A percentile compares a stretch with the other conserved stretches of the same genome.
phyloP scores from a whole-genome alignment of 1,140 invertebrate genomes.

The Cheumatopsyche charites region DNA sequence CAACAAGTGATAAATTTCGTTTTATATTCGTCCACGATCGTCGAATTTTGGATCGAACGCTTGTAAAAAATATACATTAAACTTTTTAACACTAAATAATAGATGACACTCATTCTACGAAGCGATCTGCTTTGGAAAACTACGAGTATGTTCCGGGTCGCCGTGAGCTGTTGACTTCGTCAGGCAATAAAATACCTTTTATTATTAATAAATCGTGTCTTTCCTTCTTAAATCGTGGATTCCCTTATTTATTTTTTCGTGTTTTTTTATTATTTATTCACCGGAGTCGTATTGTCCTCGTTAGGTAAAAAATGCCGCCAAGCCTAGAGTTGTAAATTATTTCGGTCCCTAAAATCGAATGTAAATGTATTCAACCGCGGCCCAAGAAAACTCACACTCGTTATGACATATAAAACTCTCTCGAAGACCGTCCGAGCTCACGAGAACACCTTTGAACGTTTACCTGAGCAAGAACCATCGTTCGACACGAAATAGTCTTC shows the following conservation, averaged over 20 bases:
- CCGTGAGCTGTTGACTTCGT: slow-evolving; percentile 23
- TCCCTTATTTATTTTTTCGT: slow-evolving; percentile 29
- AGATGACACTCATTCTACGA: slow-evolving; percentile 16
- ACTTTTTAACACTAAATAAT: slow-evolving; percentile 19
- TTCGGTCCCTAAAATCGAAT: slow-evolving; percentile 44
- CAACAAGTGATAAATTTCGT: too few relatives aligned
- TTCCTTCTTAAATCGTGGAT: slow-evolving; percentile 27
- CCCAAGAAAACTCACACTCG: slow-evolving; percentile 36
- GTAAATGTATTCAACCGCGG: slow-evolving; percentile 44
- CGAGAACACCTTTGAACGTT: slow-evolving; percentile 1
- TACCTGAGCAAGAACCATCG: slow-evolving; percentile 21
- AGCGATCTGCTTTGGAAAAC: slow-evolving; percentile 21
- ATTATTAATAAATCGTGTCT: slow-evolving; percentile 47
- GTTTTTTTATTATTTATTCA: slow-evolving; percentile 26
- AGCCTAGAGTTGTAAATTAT: slow-evolving; percentile 46
- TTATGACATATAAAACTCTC: slow-evolving; percentile 28
- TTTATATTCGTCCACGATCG: too few relatives aligned
- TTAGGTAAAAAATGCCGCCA: slow-evolving; percentile 45
- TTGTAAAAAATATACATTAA: background rate
- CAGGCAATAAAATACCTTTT: slow-evolving; percentile 43
- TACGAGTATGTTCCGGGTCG: slow-evolving; percentile 4
- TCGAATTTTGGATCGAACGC: too few relatives aligned
- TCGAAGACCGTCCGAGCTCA: slow-evolving; percentile 3
- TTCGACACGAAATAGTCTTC: slow-evolving; percentile 12
- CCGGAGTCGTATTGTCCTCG: slow-evolving; percentile 45